phyloP scores from a whole-genome alignment of 2,113 vertebrate genomes.

The Spizaetus ornatus region DNA sequence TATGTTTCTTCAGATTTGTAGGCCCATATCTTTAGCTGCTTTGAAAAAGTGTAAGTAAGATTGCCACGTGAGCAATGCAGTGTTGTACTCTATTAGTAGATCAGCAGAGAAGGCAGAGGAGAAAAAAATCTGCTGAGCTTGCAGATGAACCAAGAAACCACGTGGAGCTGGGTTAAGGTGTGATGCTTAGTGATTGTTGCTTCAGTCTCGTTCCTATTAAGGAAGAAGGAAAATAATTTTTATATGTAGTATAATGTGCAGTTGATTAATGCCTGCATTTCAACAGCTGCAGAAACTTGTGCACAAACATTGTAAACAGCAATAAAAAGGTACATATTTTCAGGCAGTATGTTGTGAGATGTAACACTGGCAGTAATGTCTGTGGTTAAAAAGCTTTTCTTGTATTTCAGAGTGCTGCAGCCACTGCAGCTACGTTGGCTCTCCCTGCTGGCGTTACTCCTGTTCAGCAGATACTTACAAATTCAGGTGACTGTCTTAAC shows the following conservation, averaged over 20 bases:
- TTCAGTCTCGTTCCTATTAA: not conserved
- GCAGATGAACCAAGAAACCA: not conserved
- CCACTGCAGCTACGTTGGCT: constrained; percentile 93
- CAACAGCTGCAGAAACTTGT: not conserved
- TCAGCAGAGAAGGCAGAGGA: not conserved
- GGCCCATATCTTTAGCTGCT: not conserved
- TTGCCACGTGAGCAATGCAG: not conserved
- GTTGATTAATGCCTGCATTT: not conserved
- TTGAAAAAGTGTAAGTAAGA: not conserved
- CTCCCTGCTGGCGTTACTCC: constrained; percentile 90
- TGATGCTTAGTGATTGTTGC: not conserved
- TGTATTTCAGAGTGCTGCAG: constrained; percentile 89
- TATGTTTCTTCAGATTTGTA: not conserved
- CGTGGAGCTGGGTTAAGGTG: accelerated
- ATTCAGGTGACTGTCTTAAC: constrained; percentile 80
- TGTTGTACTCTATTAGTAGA: not conserved
- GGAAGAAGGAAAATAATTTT: not conserved
- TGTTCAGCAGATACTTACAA: constrained; percentile 93
- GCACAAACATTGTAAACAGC: not conserved
- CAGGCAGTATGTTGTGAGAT: not conserved
- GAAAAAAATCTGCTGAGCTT: not conserved
- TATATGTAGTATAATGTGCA: not conserved
- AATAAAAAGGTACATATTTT: not conserved
- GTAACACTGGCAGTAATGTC: not conserved
- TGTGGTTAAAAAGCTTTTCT: not conserved